phyloP scores from a whole-genome alignment of 2,113 vertebrate genomes.

The Lepus americanus region DNA sequence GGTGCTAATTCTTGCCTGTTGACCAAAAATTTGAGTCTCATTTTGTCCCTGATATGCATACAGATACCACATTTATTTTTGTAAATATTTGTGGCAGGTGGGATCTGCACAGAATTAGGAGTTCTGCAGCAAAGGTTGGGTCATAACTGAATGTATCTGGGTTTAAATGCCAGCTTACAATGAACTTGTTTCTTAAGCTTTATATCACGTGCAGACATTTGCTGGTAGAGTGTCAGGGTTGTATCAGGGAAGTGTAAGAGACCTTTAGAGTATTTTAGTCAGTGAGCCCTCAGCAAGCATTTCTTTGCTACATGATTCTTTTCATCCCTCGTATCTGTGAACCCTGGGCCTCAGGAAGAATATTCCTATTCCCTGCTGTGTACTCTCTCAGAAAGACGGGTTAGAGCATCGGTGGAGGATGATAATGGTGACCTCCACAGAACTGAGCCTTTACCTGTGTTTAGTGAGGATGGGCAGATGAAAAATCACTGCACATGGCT shows the following conservation, averaged over 20 bases:
- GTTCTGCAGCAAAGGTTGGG: not conserved
- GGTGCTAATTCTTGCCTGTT: not conserved
- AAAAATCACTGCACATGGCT: not conserved
- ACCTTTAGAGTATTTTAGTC: not conserved
- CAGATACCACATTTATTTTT: not conserved
- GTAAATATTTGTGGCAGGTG: not conserved
- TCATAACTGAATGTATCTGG: not conserved
- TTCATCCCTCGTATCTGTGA: not conserved
- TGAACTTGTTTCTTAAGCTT: not conserved
- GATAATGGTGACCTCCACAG: not conserved
- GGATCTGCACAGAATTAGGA: not conserved
- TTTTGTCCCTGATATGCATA: not conserved
- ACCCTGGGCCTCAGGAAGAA: not conserved
- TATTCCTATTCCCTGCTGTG: not conserved
- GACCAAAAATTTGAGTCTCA: not conserved
- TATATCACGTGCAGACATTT: not conserved
- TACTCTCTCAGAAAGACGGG: not conserved
- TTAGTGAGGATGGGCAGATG: not conserved
- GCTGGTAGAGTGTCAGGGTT: not conserved
- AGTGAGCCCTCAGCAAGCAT: not conserved
- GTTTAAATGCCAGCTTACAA: not conserved
- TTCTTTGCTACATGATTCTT: conserved; percentile 23
- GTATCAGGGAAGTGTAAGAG: not conserved
- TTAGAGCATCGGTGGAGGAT: not conserved
- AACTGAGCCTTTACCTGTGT: not conserved